Evolutionary conservation across 1,140 invertebrate species (phyloP).

Genomic region (Scaptomyza hsui): DNA sequence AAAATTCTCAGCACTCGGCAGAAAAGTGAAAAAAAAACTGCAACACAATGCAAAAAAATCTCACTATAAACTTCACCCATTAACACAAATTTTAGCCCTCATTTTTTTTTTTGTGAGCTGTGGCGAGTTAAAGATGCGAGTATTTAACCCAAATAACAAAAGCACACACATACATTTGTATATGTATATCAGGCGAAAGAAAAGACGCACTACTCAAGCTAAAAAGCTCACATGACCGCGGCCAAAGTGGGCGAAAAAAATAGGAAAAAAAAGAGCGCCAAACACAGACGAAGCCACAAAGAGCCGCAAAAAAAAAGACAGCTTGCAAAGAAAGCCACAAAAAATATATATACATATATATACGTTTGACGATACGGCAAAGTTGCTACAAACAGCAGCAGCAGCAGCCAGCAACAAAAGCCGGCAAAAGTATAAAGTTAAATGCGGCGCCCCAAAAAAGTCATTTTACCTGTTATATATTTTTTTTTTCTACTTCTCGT

Average conservation of each 20-base stretch:
- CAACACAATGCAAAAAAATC: slow-evolving; percentile 40
- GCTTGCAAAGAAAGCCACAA: background rate
- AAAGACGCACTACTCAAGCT: background rate
- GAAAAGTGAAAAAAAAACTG: slow-evolving; percentile 11
- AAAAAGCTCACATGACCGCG: slow-evolving; percentile 9
- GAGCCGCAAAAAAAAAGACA: slow-evolving; percentile 14
- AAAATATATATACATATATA: background rate
- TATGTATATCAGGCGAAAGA: background rate
- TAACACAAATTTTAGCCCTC: slow-evolving; percentile 66
- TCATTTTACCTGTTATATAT: slow-evolving; percentile 29
- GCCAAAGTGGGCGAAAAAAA: slow-evolving; percentile 23
- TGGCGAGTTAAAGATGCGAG: slow-evolving; percentile 23
- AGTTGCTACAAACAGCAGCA: background rate
- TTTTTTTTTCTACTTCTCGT: background rate
- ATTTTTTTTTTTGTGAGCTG: slow-evolving; percentile 20
- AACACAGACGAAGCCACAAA: slow-evolving; percentile 27
- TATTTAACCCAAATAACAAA: slow-evolving; percentile 67
- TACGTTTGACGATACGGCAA: background rate
- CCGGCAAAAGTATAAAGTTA: slow-evolving; percentile 11
- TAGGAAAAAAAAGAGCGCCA: slow-evolving; percentile 20
- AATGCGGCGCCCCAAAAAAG: slow-evolving; percentile 38
- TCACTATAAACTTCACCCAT: slow-evolving; percentile 74
- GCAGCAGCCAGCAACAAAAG: background rate
- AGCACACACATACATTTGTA: slow-evolving; percentile 23
- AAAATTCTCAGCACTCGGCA: background rate